Conservation (phyloP, 2,797 vertebrate genomes). For the Ibycter americanus region DNA sequence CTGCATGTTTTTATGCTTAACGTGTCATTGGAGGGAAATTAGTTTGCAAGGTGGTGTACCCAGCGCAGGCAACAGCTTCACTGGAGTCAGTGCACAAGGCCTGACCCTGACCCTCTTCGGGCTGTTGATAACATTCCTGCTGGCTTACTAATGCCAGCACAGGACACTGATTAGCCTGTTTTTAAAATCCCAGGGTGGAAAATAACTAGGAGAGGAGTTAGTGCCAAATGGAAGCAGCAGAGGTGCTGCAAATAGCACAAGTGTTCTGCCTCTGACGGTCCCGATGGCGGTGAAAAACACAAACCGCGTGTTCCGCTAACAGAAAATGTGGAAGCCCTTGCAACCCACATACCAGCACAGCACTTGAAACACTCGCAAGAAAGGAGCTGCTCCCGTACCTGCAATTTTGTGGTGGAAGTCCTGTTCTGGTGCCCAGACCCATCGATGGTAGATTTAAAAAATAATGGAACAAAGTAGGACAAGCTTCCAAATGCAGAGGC, state of each 20-base stretch:
- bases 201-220: not conserved
- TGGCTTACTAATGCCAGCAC: not conserved
- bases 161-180: not conserved
- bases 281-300: not conserved
- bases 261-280: not conserved
- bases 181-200: not conserved
- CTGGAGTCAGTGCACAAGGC: not conserved
- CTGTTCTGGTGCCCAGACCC: not conserved
- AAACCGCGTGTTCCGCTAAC: fast-evolving
- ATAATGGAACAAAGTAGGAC: not conserved
- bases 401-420: not conserved
- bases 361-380: not conserved
- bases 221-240: conserved; percentile 1
- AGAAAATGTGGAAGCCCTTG: not conserved
- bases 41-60: not conserved
- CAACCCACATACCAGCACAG: not conserved
- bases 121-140: not conserved
- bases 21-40: not conserved
- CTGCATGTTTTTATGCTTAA: not conserved
- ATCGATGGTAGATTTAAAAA: not conserved
- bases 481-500: not conserved
- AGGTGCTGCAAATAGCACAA: not conserved
- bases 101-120: not conserved
- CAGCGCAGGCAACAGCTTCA: fast-evolving
- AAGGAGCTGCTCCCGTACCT: not conserved